phyloP scores from a whole-genome alignment of 30 jellyfish, hydroid and myxozoan species.

The Hydra vulgaris region DNA sequence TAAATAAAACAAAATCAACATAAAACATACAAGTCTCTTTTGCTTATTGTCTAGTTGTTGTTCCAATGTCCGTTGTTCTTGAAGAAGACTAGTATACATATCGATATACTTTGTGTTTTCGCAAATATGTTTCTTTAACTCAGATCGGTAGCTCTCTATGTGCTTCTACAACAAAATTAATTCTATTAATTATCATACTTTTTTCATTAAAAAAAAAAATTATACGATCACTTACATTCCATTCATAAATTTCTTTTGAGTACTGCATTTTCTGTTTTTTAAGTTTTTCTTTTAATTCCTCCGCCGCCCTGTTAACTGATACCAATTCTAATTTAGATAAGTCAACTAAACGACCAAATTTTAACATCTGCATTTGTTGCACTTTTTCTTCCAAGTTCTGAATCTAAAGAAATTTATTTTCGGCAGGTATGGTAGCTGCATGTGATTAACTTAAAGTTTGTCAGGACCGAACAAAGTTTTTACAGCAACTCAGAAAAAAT shows the following conservation, averaged over 20 bases:
- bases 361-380: constrained; percentile 71
- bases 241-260: constrained; percentile 58
- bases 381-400: constrained; percentile 79
- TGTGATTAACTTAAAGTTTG: no score
- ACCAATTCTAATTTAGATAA: constrained; percentile 80
- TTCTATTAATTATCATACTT: no score
- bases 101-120: constrained; percentile 89
- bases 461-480: no score
- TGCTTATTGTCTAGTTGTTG: constrained; percentile 66
- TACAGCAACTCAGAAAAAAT: no score
- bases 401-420: constrained; percentile 31
- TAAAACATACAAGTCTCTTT: constrained; percentile 50
- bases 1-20: no score
- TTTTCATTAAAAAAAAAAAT: no score
- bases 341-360: constrained; percentile 82
- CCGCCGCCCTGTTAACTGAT: constrained; percentile 83
- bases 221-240: constrained; percentile 50
- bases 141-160: constrained; percentile 34
- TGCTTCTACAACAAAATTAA: neutral
- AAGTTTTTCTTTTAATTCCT: constrained; percentile 83
- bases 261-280: constrained; percentile 49
- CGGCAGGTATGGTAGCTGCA: no score
- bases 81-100: constrained; percentile 55
- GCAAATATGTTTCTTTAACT: constrained; percentile 61
- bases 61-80: constrained; percentile 60